These are phyloP conservation scores for Microtus pennsylvanicus DNA, from an alignment of 2,113 vertebrate species.

Conservation along the genomic window DNA sequence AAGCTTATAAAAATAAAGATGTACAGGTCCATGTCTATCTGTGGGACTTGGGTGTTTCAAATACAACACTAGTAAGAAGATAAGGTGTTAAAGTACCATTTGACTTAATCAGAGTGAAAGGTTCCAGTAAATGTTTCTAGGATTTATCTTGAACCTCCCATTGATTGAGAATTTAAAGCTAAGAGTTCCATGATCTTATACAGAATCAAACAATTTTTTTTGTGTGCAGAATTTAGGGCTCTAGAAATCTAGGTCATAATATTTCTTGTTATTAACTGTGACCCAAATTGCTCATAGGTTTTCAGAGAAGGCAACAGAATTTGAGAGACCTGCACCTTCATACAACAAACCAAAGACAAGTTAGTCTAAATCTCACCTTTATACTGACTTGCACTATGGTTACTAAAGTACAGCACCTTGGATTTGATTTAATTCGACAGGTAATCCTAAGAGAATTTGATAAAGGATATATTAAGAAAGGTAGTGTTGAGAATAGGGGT, in stretches of 20 bases:
- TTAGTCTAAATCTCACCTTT: neutral
- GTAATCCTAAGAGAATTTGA: neutral
- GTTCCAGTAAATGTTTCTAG: neutral
- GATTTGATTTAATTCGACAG: neutral
- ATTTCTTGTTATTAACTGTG: neutral
- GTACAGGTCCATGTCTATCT: neutral
- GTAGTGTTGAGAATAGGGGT: neutral
- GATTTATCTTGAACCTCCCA: neutral
- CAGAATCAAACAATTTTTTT: neutral
- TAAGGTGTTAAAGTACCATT: neutral
- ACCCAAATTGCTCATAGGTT: neutral
- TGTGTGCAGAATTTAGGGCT: neutral
- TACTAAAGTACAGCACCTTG: neutral
- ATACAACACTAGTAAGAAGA: neutral
- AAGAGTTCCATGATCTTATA: neutral
- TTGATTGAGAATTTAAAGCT: neutral
- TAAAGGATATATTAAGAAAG: neutral
- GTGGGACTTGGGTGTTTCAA: neutral
- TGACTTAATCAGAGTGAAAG: neutral
- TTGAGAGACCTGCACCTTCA: neutral
- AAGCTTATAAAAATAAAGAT: neutral
- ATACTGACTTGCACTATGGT: neutral
- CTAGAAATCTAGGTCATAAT: conserved; percentile 1
- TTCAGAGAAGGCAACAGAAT: neutral
- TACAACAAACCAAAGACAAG: neutral